These are phyloP conservation scores for Gobius niger DNA, from an alignment of 2,113 vertebrate species.

Conservation along the genomic window DNA sequence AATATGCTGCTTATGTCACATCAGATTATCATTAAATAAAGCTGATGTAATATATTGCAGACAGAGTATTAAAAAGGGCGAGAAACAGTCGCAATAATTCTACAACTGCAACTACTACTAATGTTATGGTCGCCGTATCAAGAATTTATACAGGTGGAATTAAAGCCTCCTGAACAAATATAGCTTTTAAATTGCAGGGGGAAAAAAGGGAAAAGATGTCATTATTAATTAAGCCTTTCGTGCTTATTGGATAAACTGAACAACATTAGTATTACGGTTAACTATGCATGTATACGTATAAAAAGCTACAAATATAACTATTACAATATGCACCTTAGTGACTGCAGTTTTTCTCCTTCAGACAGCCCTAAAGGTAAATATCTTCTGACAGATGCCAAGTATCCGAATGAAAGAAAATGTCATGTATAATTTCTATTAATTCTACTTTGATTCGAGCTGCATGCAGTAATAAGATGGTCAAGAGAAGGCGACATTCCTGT, in stretches of 20 bases:
- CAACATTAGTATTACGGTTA: too few relatives aligned
- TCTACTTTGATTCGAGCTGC: constrained; percentile 51
- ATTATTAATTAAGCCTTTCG: too few relatives aligned
- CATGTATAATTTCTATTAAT: constrained; percentile 34
- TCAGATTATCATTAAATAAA: constrained; percentile 1
- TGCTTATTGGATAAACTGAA: too few relatives aligned
- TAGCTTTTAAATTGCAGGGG: too few relatives aligned
- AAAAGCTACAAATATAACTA: too few relatives aligned
- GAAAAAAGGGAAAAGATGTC: too few relatives aligned
- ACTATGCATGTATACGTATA: too few relatives aligned
- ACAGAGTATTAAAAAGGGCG: too few relatives aligned
- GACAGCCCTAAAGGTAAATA: neutral
- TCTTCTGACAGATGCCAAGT: neutral
- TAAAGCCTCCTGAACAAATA: too few relatives aligned
- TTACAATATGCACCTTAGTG: neutral
- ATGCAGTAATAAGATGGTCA: constrained; percentile 35
- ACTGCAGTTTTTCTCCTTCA: neutral
- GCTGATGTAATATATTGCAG: neutral
- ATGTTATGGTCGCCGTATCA: too few relatives aligned
- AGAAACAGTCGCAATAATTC: neutral
- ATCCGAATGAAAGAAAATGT: constrained; percentile 29
- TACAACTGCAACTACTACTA: too few relatives aligned
- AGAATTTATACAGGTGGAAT: too few relatives aligned
- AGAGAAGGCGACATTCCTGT: constrained; percentile 62
- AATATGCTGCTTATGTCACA: constrained; percentile 15